A percentile compares a stretch with the other conserved stretches of the same genome.
These are phyloP conservation scores for Tetraodon nigroviridis DNA, from an alignment of 2,113 vertebrate genomes.

Conservation along the genomic window DNA sequence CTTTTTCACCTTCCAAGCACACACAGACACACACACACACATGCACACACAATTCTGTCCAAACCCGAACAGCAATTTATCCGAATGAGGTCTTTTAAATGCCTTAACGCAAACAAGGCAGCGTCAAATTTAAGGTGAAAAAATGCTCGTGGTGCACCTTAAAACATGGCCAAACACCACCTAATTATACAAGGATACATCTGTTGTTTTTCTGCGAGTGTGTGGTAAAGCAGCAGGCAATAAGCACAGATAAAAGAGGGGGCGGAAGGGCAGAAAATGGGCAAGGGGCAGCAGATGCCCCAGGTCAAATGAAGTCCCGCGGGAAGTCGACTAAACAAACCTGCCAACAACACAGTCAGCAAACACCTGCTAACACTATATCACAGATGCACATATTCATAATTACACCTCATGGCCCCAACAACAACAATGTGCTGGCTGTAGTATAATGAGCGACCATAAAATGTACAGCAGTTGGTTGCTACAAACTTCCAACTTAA, in stretches of 20 bases:
- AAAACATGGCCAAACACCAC: slow-evolving; percentile 13
- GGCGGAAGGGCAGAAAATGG: slow-evolving; percentile 42
- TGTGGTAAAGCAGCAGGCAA: slow-evolving; percentile 37
- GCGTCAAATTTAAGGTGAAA: slow-evolving; percentile 10
- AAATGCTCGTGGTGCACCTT: slow-evolving; percentile 6
- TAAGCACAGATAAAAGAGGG: slow-evolving; percentile 38
- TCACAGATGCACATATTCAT: slow-evolving; percentile 37
- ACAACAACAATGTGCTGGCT: background rate
- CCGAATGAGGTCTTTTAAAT: background rate
- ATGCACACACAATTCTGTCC: background rate
- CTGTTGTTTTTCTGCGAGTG: slow-evolving; percentile 45
- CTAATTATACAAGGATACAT: slow-evolving; percentile 25
- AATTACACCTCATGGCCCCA: slow-evolving; percentile 3
- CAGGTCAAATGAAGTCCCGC: slow-evolving; percentile 33
- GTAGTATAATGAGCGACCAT: background rate
- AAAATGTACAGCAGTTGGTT: too few species aligned
- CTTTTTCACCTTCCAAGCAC: background rate
- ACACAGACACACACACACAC: background rate
- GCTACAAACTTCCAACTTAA: too few species aligned
- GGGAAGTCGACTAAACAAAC: slow-evolving; percentile 44
- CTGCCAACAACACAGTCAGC: slow-evolving; percentile 45
- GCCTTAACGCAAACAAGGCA: slow-evolving; percentile 17
- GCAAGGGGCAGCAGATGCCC: slow-evolving; percentile 61
- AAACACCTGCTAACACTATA: slow-evolving; percentile 53
- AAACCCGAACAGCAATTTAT: background rate